phyloP scores from a whole-genome alignment of 2,113 vertebrate species.

The Prunella fulvescens region DNA sequence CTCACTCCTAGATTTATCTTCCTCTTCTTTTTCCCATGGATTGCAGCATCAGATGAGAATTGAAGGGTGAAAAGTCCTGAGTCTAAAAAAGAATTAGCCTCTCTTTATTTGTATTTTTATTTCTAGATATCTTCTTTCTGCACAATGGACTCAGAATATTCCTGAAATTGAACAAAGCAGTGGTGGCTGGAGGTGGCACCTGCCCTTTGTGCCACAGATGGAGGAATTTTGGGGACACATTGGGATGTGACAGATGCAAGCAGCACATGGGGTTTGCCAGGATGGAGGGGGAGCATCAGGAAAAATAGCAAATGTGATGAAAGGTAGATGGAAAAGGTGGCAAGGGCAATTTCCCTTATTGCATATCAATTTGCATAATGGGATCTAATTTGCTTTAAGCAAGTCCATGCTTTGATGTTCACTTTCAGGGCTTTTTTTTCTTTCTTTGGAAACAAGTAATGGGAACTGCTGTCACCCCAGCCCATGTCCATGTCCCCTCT shows the following conservation, averaged over 20 bases:
- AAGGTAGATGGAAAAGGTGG: neutral
- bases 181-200: neutral
- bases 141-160: neutral
- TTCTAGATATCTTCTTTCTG: neutral
- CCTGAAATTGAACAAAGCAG: neutral
- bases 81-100: neutral
- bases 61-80: neutral
- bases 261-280: neutral
- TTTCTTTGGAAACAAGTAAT: neutral
- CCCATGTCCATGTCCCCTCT: neutral
- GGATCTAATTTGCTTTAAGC: neutral
- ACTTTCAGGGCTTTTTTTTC: neutral
- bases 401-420: neutral
- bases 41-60: neutral
- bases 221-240: neutral
- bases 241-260: accelerated
- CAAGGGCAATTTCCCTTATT: neutral
- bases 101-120: neutral
- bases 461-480: neutral
- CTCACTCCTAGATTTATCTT: neutral
- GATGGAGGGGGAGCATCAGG: neutral
- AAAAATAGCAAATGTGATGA: neutral
- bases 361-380: neutral
- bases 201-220: neutral
- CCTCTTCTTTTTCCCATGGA: neutral